Percentiles rank a stretch among this genome's conserved stretches.
Conservation (phyloP, 1,140 invertebrate species). For the Popillia japonica region DNA sequence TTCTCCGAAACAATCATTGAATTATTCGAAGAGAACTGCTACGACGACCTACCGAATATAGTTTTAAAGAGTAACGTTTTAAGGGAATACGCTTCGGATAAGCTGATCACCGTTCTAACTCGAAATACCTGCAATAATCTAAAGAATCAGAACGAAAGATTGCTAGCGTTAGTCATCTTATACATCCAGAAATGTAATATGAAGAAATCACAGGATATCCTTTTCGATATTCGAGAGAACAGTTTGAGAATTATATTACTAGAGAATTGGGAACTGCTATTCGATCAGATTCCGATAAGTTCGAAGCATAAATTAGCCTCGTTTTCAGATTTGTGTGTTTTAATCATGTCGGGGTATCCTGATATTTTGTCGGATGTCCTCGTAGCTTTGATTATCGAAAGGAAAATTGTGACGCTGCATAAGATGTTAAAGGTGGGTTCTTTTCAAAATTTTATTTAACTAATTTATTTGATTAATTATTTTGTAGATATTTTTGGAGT, state of each 20-base stretch:
- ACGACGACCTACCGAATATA: conserved; percentile 63
- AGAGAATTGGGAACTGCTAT: conserved; percentile 64
- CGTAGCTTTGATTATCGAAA: conserved; percentile 60
- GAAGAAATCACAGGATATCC: conserved; percentile 60
- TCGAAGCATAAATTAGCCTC: conserved; percentile 59
- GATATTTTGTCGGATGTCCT: conserved; percentile 62
- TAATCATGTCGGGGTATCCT: conserved; percentile 63
- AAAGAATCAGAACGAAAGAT: conserved; percentile 47
- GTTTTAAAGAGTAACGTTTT: conserved; percentile 65
- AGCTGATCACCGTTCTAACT: conserved; percentile 63
- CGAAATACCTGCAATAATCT: conserved; percentile 43
- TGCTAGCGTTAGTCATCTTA: conserved; percentile 63
- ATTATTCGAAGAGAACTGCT: conserved; percentile 60
- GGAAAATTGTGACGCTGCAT: conserved; percentile 61
- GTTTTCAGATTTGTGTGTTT: conserved; percentile 66
- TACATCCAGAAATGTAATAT: conserved; percentile 66
- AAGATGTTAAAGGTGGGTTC: conserved; percentile 62
- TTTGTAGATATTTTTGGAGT: conserved; percentile 63
- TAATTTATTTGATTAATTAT: not conserved
- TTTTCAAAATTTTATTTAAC: conserved; percentile 42
- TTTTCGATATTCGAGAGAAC: conserved; percentile 60
- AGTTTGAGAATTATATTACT: conserved; percentile 58
- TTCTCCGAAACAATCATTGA: conserved; percentile 63
- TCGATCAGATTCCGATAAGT: conserved; percentile 59
- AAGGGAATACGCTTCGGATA: conserved; percentile 68